Evolutionary conservation across 1,140 invertebrate genomes (phyloP).

Genomic region (Drosophila kanapiae): DNA sequence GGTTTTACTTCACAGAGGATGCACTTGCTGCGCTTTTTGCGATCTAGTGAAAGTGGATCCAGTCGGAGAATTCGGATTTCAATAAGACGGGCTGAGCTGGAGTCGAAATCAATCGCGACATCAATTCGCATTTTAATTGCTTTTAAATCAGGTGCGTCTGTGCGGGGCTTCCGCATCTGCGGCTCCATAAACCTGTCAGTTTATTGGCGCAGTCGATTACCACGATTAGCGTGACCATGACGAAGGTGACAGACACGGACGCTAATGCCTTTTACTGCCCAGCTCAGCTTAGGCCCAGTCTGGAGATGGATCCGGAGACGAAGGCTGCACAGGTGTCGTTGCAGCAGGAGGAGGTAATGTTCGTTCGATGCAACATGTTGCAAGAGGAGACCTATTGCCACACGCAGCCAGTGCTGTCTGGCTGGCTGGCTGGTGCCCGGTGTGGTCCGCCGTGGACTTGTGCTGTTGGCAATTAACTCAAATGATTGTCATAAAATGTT

Average conservation of each 20-base stretch:
- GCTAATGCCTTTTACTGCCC: slow-evolving; percentile 80
- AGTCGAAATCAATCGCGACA: slow-evolving; percentile 70
- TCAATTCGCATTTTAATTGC: slow-evolving; percentile 80
- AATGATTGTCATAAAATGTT: slow-evolving; percentile 82
- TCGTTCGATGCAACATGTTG: slow-evolving; percentile 55
- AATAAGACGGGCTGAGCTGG: not conserved
- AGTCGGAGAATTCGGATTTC: not conserved
- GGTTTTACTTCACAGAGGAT: not conserved
- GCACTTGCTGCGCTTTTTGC: not conserved
- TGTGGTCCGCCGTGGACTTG: slow-evolving; percentile 59
- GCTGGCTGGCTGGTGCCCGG: slow-evolving; percentile 7
- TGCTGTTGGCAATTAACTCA: slow-evolving; percentile 77
- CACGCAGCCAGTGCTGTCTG: slow-evolving; percentile 38
- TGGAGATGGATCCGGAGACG: slow-evolving; percentile 18
- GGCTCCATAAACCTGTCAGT: slow-evolving; percentile 78
- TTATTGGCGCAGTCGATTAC: slow-evolving; percentile 81
- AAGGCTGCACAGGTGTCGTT: slow-evolving; percentile 1
- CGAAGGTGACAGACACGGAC: slow-evolving; percentile 82
- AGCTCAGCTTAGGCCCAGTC: slow-evolving; percentile 15
- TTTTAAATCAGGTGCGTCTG: slow-evolving; percentile 73
- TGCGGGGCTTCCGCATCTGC: slow-evolving; percentile 54
- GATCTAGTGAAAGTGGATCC: slow-evolving; percentile 5
- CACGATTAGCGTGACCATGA: slow-evolving; percentile 83
- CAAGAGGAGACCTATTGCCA: slow-evolving; percentile 66
- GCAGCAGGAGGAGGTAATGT: not conserved